These are phyloP conservation scores for Oxycera nigricornis DNA, from an alignment of 2,888 invertebrate species.

Conservation along the genomic window DNA sequence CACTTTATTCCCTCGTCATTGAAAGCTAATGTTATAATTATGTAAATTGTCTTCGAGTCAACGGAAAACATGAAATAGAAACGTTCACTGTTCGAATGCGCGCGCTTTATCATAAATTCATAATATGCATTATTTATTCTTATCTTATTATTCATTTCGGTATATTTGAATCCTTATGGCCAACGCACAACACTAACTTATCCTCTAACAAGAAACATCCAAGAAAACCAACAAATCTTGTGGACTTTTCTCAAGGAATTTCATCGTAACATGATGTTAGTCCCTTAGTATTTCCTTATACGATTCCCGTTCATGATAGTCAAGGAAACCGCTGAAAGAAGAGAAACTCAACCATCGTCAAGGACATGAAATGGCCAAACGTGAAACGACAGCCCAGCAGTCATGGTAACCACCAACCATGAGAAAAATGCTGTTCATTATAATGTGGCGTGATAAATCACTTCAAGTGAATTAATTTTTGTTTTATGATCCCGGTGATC, in stretches of 20 bases:
- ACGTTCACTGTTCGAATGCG: constrained; percentile 29
- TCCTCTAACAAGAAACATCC: constrained; percentile 29
- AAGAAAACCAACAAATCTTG: constrained; percentile 36
- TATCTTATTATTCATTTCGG: constrained; percentile 40
- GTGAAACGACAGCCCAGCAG: background rate
- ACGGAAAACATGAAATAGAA: constrained; percentile 14
- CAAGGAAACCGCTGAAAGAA: background rate
- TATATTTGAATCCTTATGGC: constrained; percentile 38
- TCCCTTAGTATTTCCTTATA: background rate
- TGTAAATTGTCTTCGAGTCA: constrained; percentile 34
- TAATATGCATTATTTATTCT: constrained; percentile 41
- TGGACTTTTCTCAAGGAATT: constrained; percentile 24
- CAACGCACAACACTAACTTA: constrained; percentile 31
- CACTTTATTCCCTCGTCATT: constrained; percentile 26
- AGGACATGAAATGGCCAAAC: background rate
- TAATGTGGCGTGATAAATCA: constrained; percentile 52
- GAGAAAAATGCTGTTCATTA: constrained; percentile 39
- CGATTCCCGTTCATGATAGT: background rate
- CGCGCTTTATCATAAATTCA: constrained; percentile 40
- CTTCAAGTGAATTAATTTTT: constrained; percentile 53
- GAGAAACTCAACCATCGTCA: background rate
- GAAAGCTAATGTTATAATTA: constrained; percentile 37
- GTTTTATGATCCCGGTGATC: constrained; percentile 50
- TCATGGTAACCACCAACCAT: background rate
- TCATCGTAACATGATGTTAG: background rate